Evolutionary conservation across 2,888 invertebrate genomes (phyloP).

Genomic region (Parthenolecanium corni): DNA sequence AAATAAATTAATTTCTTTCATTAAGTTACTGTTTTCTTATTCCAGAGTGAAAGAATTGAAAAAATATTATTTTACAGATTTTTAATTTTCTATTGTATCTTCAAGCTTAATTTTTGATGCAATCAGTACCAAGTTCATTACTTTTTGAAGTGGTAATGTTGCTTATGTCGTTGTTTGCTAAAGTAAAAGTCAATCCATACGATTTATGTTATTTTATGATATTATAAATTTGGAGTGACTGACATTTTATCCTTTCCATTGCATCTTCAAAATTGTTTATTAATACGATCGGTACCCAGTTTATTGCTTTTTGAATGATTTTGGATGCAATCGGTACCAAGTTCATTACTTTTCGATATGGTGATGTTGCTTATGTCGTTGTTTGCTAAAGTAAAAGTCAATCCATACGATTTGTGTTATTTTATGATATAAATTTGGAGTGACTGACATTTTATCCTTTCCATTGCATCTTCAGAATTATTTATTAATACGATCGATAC

Average conservation of each 20-base stretch:
- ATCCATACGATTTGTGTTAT: not conserved
- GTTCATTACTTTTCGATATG: not conserved
- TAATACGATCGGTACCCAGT: not conserved
- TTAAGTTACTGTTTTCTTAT: no score
- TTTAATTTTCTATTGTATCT: not conserved
- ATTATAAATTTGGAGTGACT: not conserved
- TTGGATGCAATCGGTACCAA: not conserved
- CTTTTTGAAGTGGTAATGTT: not conserved
- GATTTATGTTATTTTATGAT: not conserved
- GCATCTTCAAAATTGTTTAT: not conserved
- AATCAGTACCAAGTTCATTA: conserved; percentile 10
- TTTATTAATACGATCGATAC: not conserved
- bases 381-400: not conserved
- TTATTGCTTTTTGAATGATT: not conserved
- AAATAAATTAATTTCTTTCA: no score
- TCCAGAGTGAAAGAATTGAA: no score
- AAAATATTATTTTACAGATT: not conserved
- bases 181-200: not conserved
- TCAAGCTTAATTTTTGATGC: not conserved
- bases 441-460: not conserved
- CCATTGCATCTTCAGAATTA: no score
- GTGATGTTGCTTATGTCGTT: not conserved
- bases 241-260: not conserved
- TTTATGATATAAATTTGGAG: not conserved
- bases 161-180: conserved; percentile 4